These are phyloP conservation scores for Leptobrachium ailaonicum DNA, from an alignment of 2,113 vertebrate species.

Conservation along the genomic window DNA sequence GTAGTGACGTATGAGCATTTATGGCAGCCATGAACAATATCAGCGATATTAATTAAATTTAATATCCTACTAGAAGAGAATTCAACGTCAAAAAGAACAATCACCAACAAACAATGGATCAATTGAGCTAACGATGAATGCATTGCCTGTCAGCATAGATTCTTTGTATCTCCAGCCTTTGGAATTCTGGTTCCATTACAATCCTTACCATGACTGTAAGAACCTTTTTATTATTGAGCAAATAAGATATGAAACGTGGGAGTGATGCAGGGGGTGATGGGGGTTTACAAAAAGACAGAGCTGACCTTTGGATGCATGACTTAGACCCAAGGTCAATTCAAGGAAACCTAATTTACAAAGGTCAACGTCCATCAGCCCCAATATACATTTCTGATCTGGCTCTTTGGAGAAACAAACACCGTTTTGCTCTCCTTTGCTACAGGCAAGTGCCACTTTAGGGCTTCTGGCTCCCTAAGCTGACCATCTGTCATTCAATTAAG, in stretches of 20 bases:
- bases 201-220: background rate
- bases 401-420: constrained; percentile 46
- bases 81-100: background rate
- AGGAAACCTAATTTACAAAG: constrained; percentile 46
- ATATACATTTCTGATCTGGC: constrained; percentile 37
- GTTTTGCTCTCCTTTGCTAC: constrained; percentile 44
- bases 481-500: constrained; percentile 86
- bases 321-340: constrained; percentile 34
- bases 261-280: background rate
- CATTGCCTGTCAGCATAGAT: background rate
- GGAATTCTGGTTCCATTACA: background rate
- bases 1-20: constrained; percentile 3
- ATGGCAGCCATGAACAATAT: constrained; percentile 23
- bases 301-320: background rate
- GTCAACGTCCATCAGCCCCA: constrained; percentile 33
- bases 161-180: background rate
- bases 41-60: constrained; percentile 20
- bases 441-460: constrained; percentile 50
- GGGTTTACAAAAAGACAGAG: background rate
- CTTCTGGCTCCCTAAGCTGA: constrained; percentile 69
- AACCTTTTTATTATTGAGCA: constrained; percentile 12
- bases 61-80: constrained; percentile 4
- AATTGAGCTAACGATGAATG: background rate
- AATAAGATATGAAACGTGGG: background rate
- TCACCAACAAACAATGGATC: background rate